Base-by-base conservation (phyloP, 2,113 vertebrate genomes). In the Turnix velox region DNA sequence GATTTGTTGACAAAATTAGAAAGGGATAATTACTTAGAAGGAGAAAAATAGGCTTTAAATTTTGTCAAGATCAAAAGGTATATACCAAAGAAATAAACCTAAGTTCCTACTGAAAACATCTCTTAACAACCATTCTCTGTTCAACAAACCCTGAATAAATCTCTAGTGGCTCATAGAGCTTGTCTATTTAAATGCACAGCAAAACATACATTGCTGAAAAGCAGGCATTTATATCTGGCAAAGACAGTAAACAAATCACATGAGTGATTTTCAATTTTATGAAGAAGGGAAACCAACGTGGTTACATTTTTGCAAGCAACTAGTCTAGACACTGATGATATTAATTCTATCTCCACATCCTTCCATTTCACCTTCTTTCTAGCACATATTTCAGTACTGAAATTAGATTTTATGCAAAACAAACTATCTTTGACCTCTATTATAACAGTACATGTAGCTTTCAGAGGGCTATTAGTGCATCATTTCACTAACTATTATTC, bases 121-220 rank as follows among this genome's bases (percentile, higher is more conserved):
- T 14, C 78, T 92, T 86, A 86, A 85, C 33, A 63, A 17, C 46
- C 54, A 7, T 69, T 12, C 9, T 66, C 28, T 81, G 71, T 58
- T 68, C 71, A 81, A n/a, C n/a, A 77, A 48, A 93, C 52, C 52
- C 40, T 91, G 58, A 95, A 67, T n/a, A 61, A 90, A 54, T 92
- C 42, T 67, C 51, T 46, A 17, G 46, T 37, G 43, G n/a, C 92
- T 91, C 46, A 37, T 13, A 84, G 59, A 87, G 12, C 84, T 73
- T 87, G 15, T 89, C 61, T 91, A 12, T 86, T 88, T 84, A 95
- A 93, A 91, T 67, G n/a, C 54, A 76, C 9, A 76, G 33, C 49
- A 93, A 86, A 93, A 79, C 46, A 66, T 46, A 55, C 6, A 35
- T 67, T 82, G 54, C 28, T 86, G 63, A 76, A 89, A 88, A 91